These are phyloP conservation scores for Calyptommatus sinebrachiatus DNA, from an alignment of 2,113 vertebrate species.

Conservation along the genomic window DNA sequence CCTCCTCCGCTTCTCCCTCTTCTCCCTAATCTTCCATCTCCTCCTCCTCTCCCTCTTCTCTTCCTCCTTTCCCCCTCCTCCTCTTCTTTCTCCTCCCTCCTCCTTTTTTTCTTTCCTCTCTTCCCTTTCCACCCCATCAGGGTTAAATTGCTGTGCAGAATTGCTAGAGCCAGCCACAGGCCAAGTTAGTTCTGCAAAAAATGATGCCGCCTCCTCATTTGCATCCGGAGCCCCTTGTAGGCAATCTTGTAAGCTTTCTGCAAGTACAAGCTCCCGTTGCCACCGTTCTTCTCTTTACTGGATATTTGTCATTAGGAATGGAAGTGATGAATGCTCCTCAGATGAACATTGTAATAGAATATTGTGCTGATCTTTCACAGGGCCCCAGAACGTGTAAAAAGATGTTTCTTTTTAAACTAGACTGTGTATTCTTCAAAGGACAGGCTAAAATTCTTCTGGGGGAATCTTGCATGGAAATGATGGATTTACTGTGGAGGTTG, in stretches of 20 bases:
- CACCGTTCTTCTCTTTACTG: conserved; percentile 48
- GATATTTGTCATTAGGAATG: conserved; percentile 20
- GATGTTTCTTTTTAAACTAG: neutral
- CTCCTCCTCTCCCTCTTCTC: conserved; percentile 52
- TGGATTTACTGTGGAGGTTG: neutral
- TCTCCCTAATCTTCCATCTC: conserved; percentile 13
- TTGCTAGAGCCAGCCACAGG: conserved; percentile 34
- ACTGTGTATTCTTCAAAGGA: neutral
- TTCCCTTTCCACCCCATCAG: conserved; percentile 30
- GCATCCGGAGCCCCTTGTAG: conserved; percentile 37
- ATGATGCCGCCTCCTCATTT: conserved; percentile 46
- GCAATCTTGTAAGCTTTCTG: conserved; percentile 35
- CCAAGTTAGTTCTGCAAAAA: conserved; percentile 50
- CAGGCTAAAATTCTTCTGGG: neutral
- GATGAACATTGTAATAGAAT: neutral
- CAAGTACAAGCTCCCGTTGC: conserved; percentile 34
- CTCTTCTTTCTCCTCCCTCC: no score
- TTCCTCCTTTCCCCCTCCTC: conserved; percentile 33
- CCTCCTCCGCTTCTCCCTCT: conserved; percentile 31
- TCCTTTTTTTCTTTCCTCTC: neutral
- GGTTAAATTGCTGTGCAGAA: no score
- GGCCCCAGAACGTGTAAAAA: neutral
- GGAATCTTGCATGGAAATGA: no score
- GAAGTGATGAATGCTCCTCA: neutral
- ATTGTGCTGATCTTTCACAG: neutral